Base-by-base conservation (phyloP, 2,797 vertebrate genomes). In the Zalophus californianus region DNA sequence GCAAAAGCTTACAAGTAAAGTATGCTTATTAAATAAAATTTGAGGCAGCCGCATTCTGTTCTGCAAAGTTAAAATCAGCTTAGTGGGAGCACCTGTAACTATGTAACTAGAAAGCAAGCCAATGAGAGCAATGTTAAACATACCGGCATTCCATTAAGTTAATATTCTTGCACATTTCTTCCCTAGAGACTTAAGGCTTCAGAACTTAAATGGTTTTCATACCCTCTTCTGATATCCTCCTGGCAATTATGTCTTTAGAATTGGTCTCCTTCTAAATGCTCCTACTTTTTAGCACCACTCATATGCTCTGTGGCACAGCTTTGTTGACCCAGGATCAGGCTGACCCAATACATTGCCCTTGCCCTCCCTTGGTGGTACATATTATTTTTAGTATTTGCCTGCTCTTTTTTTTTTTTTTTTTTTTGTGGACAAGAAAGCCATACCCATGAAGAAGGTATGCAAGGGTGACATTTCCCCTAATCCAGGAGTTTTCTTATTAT, bases 11-110 rank as follows among this genome's bases (percentile, higher is more conserved):
- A 54, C n/a, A 75, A 62, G 32, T 82, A 72, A 85, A 92, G 23
- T 62, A 13, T 58, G 32, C 20, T 88, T 90, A 86, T 56, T 84
- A 90, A 83, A 50, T 60, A 66, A 85, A 95, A 92, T 60, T 70
- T 35, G 35, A 86, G 25, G 27, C 1, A 68, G n/a, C 35, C 16
- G 4, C 48, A 84, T 83, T 92, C 83, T 86, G 41, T 83, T 44
- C 50, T 93, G n/a, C 23, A 11, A 48, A 92, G 21, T 73, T 79
- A 90, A 95, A 94, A 87, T 92, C 27, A 96, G 18, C 21, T 91
- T 75, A 41, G n/a, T 77, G 38, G 48, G n/a, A 89, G 52, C 23
- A 84, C 52, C 48, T 64, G 38, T 75, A 72, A 77, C 29, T 90
- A 72, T 23, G 12, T 82, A 82, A 93, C 44, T 84, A 44, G 48